Percentiles rank a stretch among this genome's conserved stretches.
phyloP scores from a whole-genome alignment of 2,888 invertebrate genomes.

The Acleris laterana region DNA sequence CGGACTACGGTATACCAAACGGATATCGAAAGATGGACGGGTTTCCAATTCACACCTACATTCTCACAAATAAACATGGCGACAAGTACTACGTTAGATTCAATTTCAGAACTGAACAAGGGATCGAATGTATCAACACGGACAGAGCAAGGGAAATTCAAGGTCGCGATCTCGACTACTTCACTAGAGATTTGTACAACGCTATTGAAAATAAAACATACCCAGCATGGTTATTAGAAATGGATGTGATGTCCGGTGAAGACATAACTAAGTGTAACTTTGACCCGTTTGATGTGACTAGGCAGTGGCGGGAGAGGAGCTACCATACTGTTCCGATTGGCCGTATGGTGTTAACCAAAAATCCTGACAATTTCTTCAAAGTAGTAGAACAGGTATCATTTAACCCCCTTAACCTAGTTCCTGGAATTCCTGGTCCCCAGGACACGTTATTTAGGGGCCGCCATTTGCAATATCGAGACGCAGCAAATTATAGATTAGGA shows the following conservation, averaged over 20 bases:
- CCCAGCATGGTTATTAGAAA: slow-evolving; percentile 71
- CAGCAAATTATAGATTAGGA: slow-evolving; percentile 70
- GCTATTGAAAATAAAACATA: slow-evolving; percentile 88
- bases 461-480: slow-evolving; percentile 79
- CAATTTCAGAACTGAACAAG: slow-evolving; percentile 94
- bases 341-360: slow-evolving; percentile 71
- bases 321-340: slow-evolving; percentile 80
- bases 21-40: slow-evolving; percentile 95
- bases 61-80: slow-evolving; percentile 89
- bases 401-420: slow-evolving; percentile 58
- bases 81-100: slow-evolving; percentile 92
- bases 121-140: slow-evolving; percentile 88
- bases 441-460: slow-evolving; percentile 81
- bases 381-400: slow-evolving; percentile 81
- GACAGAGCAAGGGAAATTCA: slow-evolving; percentile 86
- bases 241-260: slow-evolving; percentile 69
- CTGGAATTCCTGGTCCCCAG: slow-evolving; percentile 79
- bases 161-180: slow-evolving; percentile 91
- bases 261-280: slow-evolving; percentile 62
- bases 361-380: slow-evolving; percentile 77
- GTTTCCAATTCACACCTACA: slow-evolving; percentile 95
- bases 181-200: slow-evolving; percentile 92
- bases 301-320: slow-evolving; percentile 69
- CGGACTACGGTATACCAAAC: slow-evolving; percentile 94
- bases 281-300: slow-evolving; percentile 77